A percentile compares a stretch with the other conserved stretches of the same genome.
These are phyloP conservation scores for Leptarthrus brevirostris DNA, from an alignment of 2,888 invertebrate species.

Conservation along the genomic window DNA sequence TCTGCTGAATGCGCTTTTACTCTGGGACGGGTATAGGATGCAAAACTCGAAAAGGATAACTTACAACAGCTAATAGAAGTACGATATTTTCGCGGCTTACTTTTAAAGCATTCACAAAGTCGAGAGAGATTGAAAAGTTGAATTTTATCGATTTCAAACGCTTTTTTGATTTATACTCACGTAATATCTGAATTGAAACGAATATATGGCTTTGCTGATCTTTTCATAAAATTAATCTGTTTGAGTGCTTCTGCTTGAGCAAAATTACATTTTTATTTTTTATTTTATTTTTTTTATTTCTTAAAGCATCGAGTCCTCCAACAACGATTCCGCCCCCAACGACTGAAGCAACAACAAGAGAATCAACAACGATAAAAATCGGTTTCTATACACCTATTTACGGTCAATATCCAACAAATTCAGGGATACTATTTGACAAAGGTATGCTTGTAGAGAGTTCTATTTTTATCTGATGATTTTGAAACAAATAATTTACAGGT, in stretches of 20 bases:
- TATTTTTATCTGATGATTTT: neutral
- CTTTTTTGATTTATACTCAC: neutral
- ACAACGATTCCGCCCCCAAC: conserved; percentile 84
- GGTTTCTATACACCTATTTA: conserved; percentile 69
- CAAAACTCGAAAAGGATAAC: conserved; percentile 26
- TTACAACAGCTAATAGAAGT: conserved; percentile 35
- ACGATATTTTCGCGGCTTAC: neutral
- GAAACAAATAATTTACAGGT: conserved; percentile 72
- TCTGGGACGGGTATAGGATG: neutral
- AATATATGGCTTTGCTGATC: too few relatives aligned
- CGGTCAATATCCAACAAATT: conserved; percentile 74
- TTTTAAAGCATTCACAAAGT: neutral
- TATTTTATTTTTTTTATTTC: too few relatives aligned
- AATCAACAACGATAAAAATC: conserved; percentile 57
- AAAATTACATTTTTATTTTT: neutral
- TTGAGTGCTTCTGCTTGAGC: neutral
- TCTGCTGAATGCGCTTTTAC: conserved; percentile 46
- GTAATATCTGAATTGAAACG: too few relatives aligned
- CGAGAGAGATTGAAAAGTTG: neutral
- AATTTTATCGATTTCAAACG: neutral
- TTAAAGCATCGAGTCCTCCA: conserved; percentile 80
- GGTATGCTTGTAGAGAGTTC: conserved; percentile 63
- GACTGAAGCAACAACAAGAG: conserved; percentile 68
- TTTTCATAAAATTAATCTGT: too few relatives aligned
- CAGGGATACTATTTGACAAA: conserved; percentile 72